Base-by-base conservation (phyloP, 2,888 invertebrate genomes). In the Muscina levida region DNA sequence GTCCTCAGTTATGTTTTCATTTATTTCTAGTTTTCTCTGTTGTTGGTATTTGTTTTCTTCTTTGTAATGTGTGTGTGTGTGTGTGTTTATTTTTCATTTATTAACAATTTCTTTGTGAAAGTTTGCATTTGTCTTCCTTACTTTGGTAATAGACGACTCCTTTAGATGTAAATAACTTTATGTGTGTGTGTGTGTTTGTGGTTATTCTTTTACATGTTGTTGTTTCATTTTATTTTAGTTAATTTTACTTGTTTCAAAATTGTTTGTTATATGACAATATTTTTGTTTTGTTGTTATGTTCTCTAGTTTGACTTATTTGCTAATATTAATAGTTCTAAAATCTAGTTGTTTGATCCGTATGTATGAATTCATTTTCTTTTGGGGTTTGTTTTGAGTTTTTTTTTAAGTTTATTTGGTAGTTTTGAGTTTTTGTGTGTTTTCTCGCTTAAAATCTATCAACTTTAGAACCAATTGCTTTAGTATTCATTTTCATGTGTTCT, bases 391-490 rank as follows among this genome's bases (percentile, higher is more conserved):
- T 42, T 42, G 31, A 13, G 6, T 15, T 71, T 71, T 57, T 79
- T 57, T 42, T 56, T 70, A 17, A n/a, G 17, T 22, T 57, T 77
- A 46, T 37, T n/a, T 26, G 13, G 37, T 51, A 19, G 2, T 39
- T 46, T 71, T 46, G 39, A 37, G 19, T 65, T 67, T 75, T 68
- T 19, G 82, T 78, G 67, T 78, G 57, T 70, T 83, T 75, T 65
- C n/a, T 79, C 70, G 72, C 76, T 84, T 85, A 82, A 81, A 79
- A 79, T 83, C 81, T 85, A 85, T 73, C 59, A 84, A 83, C 83
- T 85, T 86, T 86, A 85, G 85, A 86, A 86, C 85, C 85, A 84
- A 84, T 85, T 86, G 85, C 85, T 86, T 86, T 85, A 83, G 80
- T 83, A 80, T 77, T 77, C 71, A 53, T 24, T 70, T 79, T 71